Conservation (phyloP, 1,140 invertebrate species). For the Drosophila ohnishii region DNA sequence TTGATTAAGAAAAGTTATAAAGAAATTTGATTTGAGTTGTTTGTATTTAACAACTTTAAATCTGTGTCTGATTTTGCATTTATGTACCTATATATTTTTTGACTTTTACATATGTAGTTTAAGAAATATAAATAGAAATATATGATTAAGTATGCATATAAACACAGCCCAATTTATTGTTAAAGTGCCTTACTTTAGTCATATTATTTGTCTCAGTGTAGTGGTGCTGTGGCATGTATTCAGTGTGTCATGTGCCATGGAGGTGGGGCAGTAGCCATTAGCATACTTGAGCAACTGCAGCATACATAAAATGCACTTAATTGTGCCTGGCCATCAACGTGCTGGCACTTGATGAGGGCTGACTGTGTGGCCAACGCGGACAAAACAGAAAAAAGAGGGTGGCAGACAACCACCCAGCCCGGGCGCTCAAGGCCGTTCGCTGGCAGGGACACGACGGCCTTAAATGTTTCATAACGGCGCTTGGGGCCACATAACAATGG, state of each 20-base stretch:
- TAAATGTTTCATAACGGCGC: conserved; percentile 57
- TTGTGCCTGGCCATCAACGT: conserved; percentile 73
- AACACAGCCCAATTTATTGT: no score
- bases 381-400: neutral
- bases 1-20: neutral
- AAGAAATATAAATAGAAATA: neutral
- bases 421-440: conserved; percentile 38
- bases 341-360: conserved; percentile 63
- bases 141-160: neutral
- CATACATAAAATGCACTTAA: conserved; percentile 77
- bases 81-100: neutral
- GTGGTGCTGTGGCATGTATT: neutral
- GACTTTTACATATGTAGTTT: neutral
- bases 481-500: conserved; percentile 34
- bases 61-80: neutral
- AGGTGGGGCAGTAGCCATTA: conserved; percentile 52
- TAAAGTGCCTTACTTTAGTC: neutral
- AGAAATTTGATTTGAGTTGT: neutral
- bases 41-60: neutral
- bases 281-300: conserved; percentile 76
- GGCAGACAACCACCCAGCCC: conserved; percentile 2
- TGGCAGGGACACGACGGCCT: conserved; percentile 28
- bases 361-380: conserved; percentile 24
- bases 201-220: neutral
- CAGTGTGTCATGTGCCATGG: neutral